Base-by-base conservation (phyloP, 2,113 vertebrate genomes). In the Ageneiosus marmoratus region DNA sequence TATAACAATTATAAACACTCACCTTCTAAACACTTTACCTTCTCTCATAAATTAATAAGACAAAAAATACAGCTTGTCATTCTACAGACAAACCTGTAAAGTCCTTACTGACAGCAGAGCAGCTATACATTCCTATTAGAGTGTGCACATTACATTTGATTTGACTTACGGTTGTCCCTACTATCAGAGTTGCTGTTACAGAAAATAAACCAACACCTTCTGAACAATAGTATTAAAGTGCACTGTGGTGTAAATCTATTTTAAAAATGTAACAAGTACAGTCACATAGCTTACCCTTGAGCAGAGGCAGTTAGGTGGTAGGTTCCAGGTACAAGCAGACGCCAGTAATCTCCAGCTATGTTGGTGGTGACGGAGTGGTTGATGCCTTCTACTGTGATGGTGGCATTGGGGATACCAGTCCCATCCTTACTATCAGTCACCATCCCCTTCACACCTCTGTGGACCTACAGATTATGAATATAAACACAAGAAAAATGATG, bases 261-360 rank as follows among this genome's bases (percentile, higher is more conserved):
- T 51, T 16, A 5, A 32, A 27, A 53, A 7, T 63, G 16, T 8
- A 58, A 11, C 46, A 62, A 72, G 10, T 75, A 32, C 62, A 65
- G 10, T 32, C 41, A 53, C 20, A 3, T 29, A 55, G 3, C 93
- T 94, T 88, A 99, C 98, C 98, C 97, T 87, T 93, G 93, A 41
- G 98, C 97, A 24, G 95, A 96, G 0, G 95, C 97, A 27, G 95
- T 98, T 88, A 99, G 87, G 62, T 89, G 94, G 80, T 99, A 98
- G 0, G 86, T 94, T 76, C 96, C 96, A 15, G 93, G 96, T 62
- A 94, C 90, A 89, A 99, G 90, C 18, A 99, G 95, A 84, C 98
- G 96, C 98, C 98, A 99, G 89, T 97, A 99, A 89, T 99, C 98
- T 84, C 98, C 98, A 48, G 88, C 93, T 77, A 85, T 93, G 87